Evolutionary conservation across 2,113 vertebrate genomes (phyloP), one percentile per base, ranked within the genome.

Genomic region (Thunnus maccoyii): DNA sequence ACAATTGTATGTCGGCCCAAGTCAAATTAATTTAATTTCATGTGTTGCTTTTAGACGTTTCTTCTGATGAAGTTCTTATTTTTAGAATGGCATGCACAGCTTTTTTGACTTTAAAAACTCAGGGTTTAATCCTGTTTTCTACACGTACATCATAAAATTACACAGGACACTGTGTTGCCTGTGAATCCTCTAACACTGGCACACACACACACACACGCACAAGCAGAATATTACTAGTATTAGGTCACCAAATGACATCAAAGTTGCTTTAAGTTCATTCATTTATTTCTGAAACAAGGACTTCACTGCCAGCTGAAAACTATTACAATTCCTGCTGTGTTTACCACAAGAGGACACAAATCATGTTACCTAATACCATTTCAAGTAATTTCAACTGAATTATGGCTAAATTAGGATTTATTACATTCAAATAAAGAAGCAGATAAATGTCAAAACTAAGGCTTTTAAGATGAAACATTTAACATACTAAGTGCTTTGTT

Each of bases 81-180:
- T 86, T 80, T 86, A 76, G 81, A 89, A 65, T 4, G 79, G 89
- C 86, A 90, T 86, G 76, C 30, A n/a, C 51, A 9, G 55, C 48
- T 15, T 67, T 76, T 36, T 72, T 27, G 41, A 66, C 50, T 36
- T 6, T 55, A 5, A 65, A 22, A 18, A 65, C 20, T 48, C 46
- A 25, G 36, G 16, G 22, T 65, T 78, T 60, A 41, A 68, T 72
- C 48, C 22, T 27, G 12, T 75, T 57, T 51, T 41, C 51, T 51
- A 14, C 67, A 64, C 50, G 22, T 15, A 47, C 14, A 22, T 50
- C 36, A n/a, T 25, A 41, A 69, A 41, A 46, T 32, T 30, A 62
- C 46, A 18, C 44, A 10, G 10, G 12, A n/a, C 16, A 20, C 41
- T 46, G 54, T 5, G 27, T 27, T 41, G 58, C 44, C 22, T 5